phyloP scores from a whole-genome alignment of 2,113 vertebrate genomes.

The Gambusia holbrooki region DNA sequence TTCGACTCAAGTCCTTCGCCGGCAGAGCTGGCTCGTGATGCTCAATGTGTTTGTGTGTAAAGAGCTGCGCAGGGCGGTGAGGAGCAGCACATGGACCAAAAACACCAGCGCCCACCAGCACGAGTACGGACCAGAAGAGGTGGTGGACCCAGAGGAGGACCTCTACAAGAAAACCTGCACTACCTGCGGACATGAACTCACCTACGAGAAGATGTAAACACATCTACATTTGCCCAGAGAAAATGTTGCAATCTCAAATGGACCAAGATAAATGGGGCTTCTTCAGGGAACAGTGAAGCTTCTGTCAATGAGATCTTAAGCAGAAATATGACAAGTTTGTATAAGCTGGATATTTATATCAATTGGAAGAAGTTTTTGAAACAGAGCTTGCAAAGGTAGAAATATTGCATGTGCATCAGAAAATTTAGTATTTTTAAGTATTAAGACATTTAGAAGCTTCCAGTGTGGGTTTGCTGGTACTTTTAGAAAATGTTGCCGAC shows the following conservation, averaged over 20 bases:
- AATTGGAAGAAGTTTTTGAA: background rate
- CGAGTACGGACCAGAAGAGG: constrained; percentile 92
- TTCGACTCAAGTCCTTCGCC: background rate
- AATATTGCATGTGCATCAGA: background rate
- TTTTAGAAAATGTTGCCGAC: too few species aligned
- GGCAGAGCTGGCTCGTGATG: background rate
- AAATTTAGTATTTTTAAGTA: too few species aligned
- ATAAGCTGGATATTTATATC: background rate
- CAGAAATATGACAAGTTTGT: background rate
- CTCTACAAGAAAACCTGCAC: constrained; percentile 89
- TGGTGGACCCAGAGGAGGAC: constrained; percentile 86
- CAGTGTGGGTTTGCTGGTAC: too few species aligned
- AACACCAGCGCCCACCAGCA: constrained; percentile 84
- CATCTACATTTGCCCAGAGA: background rate
- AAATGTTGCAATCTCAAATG: background rate
- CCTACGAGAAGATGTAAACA: constrained; percentile 81
- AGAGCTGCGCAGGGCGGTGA: constrained; percentile 91
- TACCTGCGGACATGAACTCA: constrained; percentile 82
- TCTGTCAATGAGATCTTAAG: background rate
- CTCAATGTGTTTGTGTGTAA: constrained; percentile 51
- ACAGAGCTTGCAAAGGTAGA: background rate
- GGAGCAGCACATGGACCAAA: constrained; percentile 94
- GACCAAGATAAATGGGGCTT: constrained; percentile 17
- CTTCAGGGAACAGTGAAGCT: background rate
- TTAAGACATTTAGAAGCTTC: too few species aligned